Percentiles rank a stretch among this genome's conserved stretches.
These are phyloP conservation scores for Hypsopygia costalis DNA, from an alignment of 2,888 invertebrate genomes.

Conservation along the genomic window DNA sequence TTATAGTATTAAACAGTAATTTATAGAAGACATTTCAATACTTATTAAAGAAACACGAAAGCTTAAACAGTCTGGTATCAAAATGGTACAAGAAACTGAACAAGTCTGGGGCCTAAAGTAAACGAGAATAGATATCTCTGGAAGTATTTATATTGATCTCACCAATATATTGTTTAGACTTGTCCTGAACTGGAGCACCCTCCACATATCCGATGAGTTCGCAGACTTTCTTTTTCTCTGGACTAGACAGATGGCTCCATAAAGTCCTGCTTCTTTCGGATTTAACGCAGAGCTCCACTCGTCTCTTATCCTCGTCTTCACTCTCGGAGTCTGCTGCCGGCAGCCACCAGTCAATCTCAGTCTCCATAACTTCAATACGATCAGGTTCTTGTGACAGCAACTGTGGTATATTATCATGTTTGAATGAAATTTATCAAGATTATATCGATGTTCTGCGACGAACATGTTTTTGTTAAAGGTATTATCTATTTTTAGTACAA, in stretches of 20 bases:
- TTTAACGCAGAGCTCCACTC: constrained; percentile 73
- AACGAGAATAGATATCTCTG: no score
- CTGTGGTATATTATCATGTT: constrained; percentile 32
- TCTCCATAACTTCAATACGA: constrained; percentile 67
- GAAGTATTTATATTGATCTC: no score
- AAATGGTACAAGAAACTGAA: no score
- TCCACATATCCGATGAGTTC: constrained; percentile 83
- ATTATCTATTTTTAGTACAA: no score
- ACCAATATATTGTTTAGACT: constrained; percentile 81
- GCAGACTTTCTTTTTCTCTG: constrained; percentile 81
- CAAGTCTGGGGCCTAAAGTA: no score
- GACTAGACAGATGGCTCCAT: constrained; percentile 83
- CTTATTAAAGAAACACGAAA: no score
- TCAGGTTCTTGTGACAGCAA: constrained; percentile 63
- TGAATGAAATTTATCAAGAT: no score
- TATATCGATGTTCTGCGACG: no score
- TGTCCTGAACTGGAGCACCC: constrained; percentile 67
- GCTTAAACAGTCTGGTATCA: no score
- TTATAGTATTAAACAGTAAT: no score
- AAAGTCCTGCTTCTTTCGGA: constrained; percentile 74
- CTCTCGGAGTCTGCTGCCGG: constrained; percentile 44
- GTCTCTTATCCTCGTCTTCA: constrained; percentile 36
- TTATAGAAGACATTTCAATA: no score
- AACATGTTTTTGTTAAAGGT: no score
- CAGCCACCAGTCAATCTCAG: constrained; percentile 72